Percentiles rank a stretch among this genome's conserved stretches.
Evolutionary conservation across 2,113 vertebrate species (phyloP).

Genomic region (Circaetus cinerascens): DNA sequence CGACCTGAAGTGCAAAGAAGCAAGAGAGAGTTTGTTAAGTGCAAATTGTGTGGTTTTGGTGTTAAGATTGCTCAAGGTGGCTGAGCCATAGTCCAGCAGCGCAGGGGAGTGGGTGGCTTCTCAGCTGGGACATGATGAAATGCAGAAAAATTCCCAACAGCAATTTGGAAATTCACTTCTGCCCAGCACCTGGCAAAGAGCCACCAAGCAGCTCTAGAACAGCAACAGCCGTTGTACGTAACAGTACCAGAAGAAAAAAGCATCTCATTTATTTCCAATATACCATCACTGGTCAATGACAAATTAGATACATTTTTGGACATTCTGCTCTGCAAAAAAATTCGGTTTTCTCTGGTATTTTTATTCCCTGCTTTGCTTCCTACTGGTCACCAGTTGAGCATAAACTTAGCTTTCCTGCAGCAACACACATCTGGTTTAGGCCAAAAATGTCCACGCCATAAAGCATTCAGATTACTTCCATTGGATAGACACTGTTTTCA

Average conservation of each 20-base stretch:
- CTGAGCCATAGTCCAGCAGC: not conserved
- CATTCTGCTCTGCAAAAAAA: not conserved
- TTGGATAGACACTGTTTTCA: not conserved
- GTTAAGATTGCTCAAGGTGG: not conserved
- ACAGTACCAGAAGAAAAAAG: not conserved
- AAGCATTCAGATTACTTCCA: constrained; percentile 29
- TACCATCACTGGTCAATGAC: fast-evolving
- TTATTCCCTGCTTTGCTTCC: not conserved
- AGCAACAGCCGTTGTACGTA: not conserved
- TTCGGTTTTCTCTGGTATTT: not conserved
- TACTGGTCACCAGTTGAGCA: not conserved
- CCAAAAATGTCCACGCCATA: not conserved
- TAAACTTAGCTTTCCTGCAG: not conserved
- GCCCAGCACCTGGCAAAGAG: not conserved
- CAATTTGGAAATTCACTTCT: not conserved
- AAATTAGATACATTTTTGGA: not conserved
- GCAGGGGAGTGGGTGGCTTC: not conserved
- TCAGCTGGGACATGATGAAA: not conserved
- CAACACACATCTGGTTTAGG: not conserved
- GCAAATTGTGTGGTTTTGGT: not conserved
- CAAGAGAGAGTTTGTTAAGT: not conserved
- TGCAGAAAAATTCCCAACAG: not conserved
- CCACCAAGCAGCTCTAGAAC: not conserved
- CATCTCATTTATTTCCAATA: not conserved
- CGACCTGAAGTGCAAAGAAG: not conserved